Conservation (phyloP, 2,797 vertebrate species). For the Nothura maculosa region DNA sequence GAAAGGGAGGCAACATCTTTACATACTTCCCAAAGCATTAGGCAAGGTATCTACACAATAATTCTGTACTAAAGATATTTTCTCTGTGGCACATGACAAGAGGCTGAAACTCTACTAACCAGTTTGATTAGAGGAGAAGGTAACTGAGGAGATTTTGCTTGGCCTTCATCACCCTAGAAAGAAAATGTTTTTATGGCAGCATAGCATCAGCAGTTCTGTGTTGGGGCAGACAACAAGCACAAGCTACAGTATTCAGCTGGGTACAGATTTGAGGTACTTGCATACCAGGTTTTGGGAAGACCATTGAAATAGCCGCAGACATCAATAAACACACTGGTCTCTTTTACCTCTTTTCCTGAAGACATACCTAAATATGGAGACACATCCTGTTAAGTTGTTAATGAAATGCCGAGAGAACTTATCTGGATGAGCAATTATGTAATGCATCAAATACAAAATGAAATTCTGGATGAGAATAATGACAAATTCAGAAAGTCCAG, state of each 20-base stretch:
- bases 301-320: not conserved
- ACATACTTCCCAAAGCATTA: not conserved
- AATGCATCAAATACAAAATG: not conserved
- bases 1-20: not conserved
- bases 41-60: not conserved
- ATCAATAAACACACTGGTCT: not conserved
- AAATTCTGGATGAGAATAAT: not conserved
- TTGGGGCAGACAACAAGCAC: not conserved
- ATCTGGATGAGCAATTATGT: not conserved
- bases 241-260: not conserved
- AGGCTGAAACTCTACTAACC: not conserved
- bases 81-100: not conserved
- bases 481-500: not conserved
- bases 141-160: not conserved
- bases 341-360: not conserved
- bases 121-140: not conserved
- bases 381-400: rapidly evolving
- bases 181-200: not conserved
- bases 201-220: not conserved
- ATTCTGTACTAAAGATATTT: not conserved
- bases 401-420: not conserved
- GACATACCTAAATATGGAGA: not conserved
- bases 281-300: not conserved
- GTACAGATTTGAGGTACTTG: too few relatives aligned
- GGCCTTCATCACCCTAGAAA: not conserved